Conservation (phyloP, 2,888 invertebrate genomes). For the Nomada ruficornis region DNA sequence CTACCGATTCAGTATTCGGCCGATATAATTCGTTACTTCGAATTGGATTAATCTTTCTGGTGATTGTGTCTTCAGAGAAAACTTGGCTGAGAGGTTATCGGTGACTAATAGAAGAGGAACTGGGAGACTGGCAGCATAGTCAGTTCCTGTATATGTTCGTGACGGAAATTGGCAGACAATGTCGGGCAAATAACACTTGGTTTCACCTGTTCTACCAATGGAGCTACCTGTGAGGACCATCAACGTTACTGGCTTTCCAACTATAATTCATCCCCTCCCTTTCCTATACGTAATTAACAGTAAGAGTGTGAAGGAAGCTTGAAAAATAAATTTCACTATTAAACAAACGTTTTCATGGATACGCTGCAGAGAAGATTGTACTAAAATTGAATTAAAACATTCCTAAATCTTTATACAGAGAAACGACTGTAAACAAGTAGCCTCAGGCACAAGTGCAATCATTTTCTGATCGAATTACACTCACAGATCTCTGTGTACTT, state of each 20-base stretch:
- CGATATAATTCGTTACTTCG: too few species aligned
- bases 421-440: constrained; percentile 5
- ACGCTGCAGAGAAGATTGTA: too few species aligned
- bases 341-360: too few species aligned
- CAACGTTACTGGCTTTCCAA: background rate
- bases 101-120: constrained; percentile 27
- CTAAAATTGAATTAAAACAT: too few species aligned
- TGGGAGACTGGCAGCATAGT: constrained; percentile 14
- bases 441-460: background rate
- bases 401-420: too few species aligned
- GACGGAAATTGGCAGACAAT: constrained; percentile 36
- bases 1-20: too few species aligned
- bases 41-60: too few species aligned
- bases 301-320: background rate
- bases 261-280: background rate
- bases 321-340: too few species aligned
- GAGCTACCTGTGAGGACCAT: background rate
- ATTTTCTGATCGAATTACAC: constrained; percentile 25
- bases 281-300: background rate
- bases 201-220: constrained; percentile 2
- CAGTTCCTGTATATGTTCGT: constrained; percentile 12
- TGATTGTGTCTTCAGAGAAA: background rate
- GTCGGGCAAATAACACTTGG: constrained; percentile 34
- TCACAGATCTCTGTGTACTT: background rate
- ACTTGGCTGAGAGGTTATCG: constrained; percentile 23